Evolutionary conservation across 2,797 vertebrate genomes (phyloP).

Genomic region (Melanotaenia parkinsoni): DNA sequence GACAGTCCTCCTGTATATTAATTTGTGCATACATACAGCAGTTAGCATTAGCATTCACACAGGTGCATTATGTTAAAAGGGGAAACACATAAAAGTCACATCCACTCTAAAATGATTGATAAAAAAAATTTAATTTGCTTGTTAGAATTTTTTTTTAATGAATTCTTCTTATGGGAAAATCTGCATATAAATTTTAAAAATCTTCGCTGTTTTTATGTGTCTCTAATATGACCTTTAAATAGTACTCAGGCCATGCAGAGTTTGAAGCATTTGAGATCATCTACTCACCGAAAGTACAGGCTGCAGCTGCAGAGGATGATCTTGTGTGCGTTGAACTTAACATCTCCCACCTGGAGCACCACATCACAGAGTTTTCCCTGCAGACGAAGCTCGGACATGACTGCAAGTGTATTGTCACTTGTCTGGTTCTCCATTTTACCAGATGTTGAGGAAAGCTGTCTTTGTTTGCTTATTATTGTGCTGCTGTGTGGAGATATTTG

Average conservation of each 20-base stretch:
- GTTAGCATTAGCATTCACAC: too few species aligned
- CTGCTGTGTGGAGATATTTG: neutral
- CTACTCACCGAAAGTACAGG: slow-evolving; percentile 59
- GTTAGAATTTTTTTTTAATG: too few species aligned
- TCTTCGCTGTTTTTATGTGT: too few species aligned
- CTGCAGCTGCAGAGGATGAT: slow-evolving; percentile 63
- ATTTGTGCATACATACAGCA: too few species aligned
- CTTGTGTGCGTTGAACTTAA: slow-evolving; percentile 53
- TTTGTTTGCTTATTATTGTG: neutral
- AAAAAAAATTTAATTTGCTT: too few species aligned
- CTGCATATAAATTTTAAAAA: too few species aligned
- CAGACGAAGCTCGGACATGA: slow-evolving; percentile 28
- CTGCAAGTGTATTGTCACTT: neutral
- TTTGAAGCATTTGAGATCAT: neutral
- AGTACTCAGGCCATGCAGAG: neutral
- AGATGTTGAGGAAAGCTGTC: neutral
- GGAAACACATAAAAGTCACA: too few species aligned
- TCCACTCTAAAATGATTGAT: too few species aligned
- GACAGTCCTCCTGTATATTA: too few species aligned
- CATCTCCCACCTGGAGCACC: slow-evolving; percentile 35
- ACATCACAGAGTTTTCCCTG: slow-evolving; percentile 55
- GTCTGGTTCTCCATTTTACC: neutral
- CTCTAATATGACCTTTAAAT: too few species aligned
- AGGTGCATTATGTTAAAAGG: too few species aligned
- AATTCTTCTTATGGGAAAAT: too few species aligned